phyloP scores from a whole-genome alignment of 2,888 invertebrate species.

The Blastobasis adustella region DNA sequence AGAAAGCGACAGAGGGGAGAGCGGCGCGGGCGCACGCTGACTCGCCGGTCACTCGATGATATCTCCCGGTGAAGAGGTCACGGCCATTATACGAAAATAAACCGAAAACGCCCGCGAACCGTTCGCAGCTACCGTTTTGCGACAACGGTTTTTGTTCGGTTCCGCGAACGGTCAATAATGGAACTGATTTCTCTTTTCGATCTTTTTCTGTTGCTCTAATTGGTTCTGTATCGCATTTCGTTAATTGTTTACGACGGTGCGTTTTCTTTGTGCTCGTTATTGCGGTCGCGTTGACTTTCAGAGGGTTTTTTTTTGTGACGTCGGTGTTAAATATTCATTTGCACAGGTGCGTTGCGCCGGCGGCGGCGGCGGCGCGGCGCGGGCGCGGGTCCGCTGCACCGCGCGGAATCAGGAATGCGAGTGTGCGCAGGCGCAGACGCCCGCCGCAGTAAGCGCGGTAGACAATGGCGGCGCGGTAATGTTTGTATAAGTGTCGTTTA shows the following conservation, averaged over 20 bases:
- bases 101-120: constrained; percentile 31
- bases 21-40: constrained; percentile 19
- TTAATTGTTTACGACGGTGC: constrained; percentile 15
- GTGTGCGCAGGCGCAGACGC: constrained; percentile 33
- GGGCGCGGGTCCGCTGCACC: constrained; percentile 25
- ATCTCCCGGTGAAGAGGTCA: constrained; percentile 67
- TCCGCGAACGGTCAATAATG: constrained; percentile 42
- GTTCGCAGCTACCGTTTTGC: constrained; percentile 40
- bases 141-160: constrained; percentile 44
- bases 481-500: constrained; percentile 46
- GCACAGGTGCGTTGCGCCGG: constrained; percentile 19
- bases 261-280: background rate
- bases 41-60: constrained; percentile 52
- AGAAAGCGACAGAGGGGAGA: constrained; percentile 64
- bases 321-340: constrained; percentile 6
- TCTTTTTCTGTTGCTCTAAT: constrained; percentile 45
- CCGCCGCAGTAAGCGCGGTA: constrained; percentile 30
- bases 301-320: background rate
- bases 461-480: constrained; percentile 33
- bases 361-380: constrained; percentile 19
- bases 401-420: constrained; percentile 53
- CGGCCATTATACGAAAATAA: constrained; percentile 54
- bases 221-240: constrained; percentile 33
- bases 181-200: constrained; percentile 56
- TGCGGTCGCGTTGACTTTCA: constrained; percentile 3